Evolutionary conservation across 2,113 vertebrate species (phyloP).

Genomic region (Silurus meridionalis): DNA sequence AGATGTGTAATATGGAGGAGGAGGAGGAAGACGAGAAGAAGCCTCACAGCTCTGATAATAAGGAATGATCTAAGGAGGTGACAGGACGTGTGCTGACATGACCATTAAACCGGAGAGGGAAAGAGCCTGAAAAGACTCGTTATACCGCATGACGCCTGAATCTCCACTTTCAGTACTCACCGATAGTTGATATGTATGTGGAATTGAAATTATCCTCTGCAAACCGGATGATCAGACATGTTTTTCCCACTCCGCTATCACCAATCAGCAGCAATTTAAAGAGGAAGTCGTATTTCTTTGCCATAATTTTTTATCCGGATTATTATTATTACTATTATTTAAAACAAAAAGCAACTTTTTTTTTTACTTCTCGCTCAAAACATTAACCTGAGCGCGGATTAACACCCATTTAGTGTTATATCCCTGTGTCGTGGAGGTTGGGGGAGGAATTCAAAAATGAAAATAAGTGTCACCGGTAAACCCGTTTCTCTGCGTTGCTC

Average conservation of each 20-base stretch:
- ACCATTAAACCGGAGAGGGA: slow-evolving; percentile 41
- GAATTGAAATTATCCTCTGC: slow-evolving; percentile 92
- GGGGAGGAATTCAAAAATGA: too few species aligned
- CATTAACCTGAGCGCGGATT: neutral
- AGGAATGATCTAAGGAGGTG: slow-evolving; percentile 40
- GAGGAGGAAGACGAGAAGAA: too few species aligned
- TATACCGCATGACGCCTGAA: neutral
- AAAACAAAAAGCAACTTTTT: neutral
- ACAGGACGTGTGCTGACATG: slow-evolving; percentile 68
- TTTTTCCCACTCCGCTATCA: slow-evolving; percentile 94
- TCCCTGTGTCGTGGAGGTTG: neutral
- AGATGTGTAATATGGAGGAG: neutral
- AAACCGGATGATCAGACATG: slow-evolving; percentile 92
- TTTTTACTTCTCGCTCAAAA: neutral
- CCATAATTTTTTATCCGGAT: slow-evolving; percentile 65
- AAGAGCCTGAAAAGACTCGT: slow-evolving; percentile 12
- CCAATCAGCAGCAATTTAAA: slow-evolving; percentile 90
- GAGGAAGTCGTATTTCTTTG: slow-evolving; percentile 93
- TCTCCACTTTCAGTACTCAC: slow-evolving; percentile 67
- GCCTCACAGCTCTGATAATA: slow-evolving; percentile 20
- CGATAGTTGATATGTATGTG: slow-evolving; percentile 95
- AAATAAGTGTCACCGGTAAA: slow-evolving; percentile 61
- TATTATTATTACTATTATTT: neutral
- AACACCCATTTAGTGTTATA: slow-evolving; percentile 16
- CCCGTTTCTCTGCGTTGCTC: slow-evolving; percentile 59